Conservation (phyloP, 2,113 vertebrate species). For the Aix galericulata region DNA sequence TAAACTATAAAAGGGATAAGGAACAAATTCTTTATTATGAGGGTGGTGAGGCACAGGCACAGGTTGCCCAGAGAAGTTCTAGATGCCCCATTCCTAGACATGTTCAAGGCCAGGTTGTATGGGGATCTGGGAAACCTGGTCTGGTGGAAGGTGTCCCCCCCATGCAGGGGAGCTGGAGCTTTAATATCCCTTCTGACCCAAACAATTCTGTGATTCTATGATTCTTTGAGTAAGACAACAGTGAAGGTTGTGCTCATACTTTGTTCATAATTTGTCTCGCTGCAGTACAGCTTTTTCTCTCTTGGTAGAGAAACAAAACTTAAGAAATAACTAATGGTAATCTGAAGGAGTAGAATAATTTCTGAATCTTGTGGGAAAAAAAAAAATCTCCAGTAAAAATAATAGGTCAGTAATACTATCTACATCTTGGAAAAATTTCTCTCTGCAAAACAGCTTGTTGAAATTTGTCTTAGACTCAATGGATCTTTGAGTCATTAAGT, state of each 20-base stretch:
- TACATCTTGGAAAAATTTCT: neutral
- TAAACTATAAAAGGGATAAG: too few species aligned
- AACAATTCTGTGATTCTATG: neutral
- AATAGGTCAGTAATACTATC: neutral
- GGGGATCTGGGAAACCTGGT: too few species aligned
- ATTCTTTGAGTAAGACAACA: neutral
- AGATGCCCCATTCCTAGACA: too few species aligned
- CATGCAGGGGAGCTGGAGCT: too few species aligned
- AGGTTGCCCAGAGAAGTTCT: too few species aligned
- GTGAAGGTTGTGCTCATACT: neutral
- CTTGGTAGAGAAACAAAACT: neutral
- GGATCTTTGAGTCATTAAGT: neutral
- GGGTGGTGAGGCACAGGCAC: too few species aligned
- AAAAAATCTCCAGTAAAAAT: neutral
- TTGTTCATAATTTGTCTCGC: neutral
- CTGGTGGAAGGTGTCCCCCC: too few species aligned
- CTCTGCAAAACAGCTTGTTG: neutral
- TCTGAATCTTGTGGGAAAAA: neutral
- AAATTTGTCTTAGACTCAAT: neutral
- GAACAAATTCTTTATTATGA: too few species aligned
- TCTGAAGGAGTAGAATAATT: neutral
- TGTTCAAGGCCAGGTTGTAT: too few species aligned
- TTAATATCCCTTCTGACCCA: too few species aligned
- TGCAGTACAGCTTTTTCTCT: neutral
- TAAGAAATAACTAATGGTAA: neutral